These are phyloP conservation scores for Leptinotarsa peninsularis DNA, from an alignment of 2,888 invertebrate genomes.

Conservation along the genomic window DNA sequence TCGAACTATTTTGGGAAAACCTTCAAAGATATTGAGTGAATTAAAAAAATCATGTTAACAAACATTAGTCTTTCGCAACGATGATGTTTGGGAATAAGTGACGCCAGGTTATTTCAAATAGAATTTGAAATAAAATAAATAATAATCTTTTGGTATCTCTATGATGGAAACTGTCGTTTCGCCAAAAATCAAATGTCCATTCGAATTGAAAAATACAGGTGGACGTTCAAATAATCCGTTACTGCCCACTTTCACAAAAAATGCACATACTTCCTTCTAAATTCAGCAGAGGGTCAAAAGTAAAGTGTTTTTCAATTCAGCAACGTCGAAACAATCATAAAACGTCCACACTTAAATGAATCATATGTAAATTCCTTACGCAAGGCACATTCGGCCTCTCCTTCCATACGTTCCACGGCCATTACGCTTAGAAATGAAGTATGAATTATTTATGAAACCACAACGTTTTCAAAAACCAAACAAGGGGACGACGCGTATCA, in stretches of 20 bases:
- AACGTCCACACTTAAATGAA: background rate
- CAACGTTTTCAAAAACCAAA: background rate
- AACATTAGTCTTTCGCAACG: too few species aligned
- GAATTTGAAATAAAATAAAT: too few species aligned
- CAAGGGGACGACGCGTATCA: background rate
- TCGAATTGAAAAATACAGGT: too few species aligned
- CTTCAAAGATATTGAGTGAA: too few species aligned
- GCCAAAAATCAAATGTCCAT: too few species aligned
- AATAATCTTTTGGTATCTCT: too few species aligned
- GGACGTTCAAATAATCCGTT: too few species aligned
- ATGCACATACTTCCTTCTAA: background rate
- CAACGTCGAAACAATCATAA: background rate
- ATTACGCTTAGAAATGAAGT: background rate
- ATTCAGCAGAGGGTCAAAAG: background rate
- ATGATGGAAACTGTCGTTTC: too few species aligned
- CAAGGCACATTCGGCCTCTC: background rate
- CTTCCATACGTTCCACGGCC: background rate
- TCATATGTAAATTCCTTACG: background rate
- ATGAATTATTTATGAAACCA: constrained; percentile 14
- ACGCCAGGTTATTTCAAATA: too few species aligned
- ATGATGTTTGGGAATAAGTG: too few species aligned
- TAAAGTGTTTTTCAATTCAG: background rate
- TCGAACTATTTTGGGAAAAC: too few species aligned
- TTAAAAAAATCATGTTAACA: too few species aligned
- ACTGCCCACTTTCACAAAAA: background rate